These are phyloP conservation scores for Lomographa bimaculata DNA, from an alignment of 2,888 invertebrate genomes.

Conservation along the genomic window DNA sequence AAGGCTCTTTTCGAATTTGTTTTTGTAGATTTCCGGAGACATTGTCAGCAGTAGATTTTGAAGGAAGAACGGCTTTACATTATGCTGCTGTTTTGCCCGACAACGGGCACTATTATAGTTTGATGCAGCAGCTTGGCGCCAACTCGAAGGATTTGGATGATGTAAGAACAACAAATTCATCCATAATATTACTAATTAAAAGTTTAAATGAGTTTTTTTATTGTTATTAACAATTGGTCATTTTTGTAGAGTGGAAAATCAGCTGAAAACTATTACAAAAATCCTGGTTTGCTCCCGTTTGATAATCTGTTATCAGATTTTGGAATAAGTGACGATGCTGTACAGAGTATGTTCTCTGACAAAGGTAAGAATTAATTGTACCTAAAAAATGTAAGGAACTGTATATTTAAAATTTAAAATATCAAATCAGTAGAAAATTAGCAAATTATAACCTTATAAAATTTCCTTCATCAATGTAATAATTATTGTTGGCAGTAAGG, in stretches of 20 bases:
- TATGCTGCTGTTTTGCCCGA: slow-evolving; percentile 93
- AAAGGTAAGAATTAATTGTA: slow-evolving; percentile 85
- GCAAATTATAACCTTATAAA: too few relatives aligned
- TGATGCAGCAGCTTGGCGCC: slow-evolving; percentile 93
- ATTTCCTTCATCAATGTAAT: too few relatives aligned
- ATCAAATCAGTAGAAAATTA: too few relatives aligned
- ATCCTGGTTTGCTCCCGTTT: slow-evolving; percentile 87
- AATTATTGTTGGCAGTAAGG: too few relatives aligned
- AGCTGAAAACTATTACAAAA: slow-evolving; percentile 90
- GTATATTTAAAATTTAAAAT: not conserved
- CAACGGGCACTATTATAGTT: slow-evolving; percentile 94
- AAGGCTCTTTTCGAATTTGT: too few relatives aligned
- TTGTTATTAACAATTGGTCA: too few relatives aligned
- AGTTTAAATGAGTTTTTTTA: too few relatives aligned
- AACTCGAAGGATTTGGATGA: slow-evolving; percentile 92
- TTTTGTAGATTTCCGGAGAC: slow-evolving; percentile 91
- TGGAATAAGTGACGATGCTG: slow-evolving; percentile 86
- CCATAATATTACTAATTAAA: not conserved
- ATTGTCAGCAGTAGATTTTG: slow-evolving; percentile 89
- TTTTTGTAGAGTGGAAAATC: slow-evolving; percentile 87
- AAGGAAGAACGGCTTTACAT: slow-evolving; percentile 94
- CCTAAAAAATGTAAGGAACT: not conserved
- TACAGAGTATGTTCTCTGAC: slow-evolving; percentile 88
- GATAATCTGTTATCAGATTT: slow-evolving; percentile 87
- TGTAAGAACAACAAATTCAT: slow-evolving; percentile 73